phyloP scores from a whole-genome alignment of 2,797 vertebrate species.

The Pantherophis alleghaniensis region DNA sequence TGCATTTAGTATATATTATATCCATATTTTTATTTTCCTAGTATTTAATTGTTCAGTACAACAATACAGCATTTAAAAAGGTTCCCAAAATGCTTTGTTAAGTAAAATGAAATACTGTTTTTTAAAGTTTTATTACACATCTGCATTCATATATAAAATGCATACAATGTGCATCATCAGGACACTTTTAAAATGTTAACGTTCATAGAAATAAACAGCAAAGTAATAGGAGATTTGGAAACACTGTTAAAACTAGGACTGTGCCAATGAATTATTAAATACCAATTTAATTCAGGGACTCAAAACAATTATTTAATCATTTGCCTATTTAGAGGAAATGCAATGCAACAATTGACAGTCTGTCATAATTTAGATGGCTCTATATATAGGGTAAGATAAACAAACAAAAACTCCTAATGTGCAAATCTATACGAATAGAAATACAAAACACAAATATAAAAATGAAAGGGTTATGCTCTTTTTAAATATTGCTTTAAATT shows the following conservation, averaged over 20 bases:
- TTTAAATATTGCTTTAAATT: background rate
- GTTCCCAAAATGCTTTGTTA: conserved; percentile 57
- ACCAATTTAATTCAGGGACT: conserved; percentile 37
- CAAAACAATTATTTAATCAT: conserved; percentile 45
- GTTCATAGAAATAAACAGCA: conserved; percentile 72
- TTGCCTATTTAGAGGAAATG: conserved; percentile 38
- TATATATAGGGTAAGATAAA: background rate
- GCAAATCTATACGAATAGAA: background rate
- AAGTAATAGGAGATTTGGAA: conserved; percentile 72
- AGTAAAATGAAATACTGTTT: conserved; percentile 58
- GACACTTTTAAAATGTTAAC: conserved; percentile 73
- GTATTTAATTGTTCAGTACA: conserved; percentile 37
- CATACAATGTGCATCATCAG: conserved; percentile 73
- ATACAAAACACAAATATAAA: background rate
- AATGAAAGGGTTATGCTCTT: background rate
- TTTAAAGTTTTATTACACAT: conserved; percentile 62
- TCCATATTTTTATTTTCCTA: conserved; percentile 17
- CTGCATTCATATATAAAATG: conserved; percentile 16
- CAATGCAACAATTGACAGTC: conserved; percentile 35
- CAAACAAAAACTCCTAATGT: background rate
- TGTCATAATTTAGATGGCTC: conserved; percentile 7
- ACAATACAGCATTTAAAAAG: conserved; percentile 56
- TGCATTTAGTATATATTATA: conserved; percentile 59
- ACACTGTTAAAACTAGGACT: conserved; percentile 77
- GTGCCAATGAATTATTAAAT: conserved; percentile 75